These are phyloP conservation scores for Poeciliopsis occidentalis DNA, from an alignment of 2,113 vertebrate species.

Conservation along the genomic window DNA sequence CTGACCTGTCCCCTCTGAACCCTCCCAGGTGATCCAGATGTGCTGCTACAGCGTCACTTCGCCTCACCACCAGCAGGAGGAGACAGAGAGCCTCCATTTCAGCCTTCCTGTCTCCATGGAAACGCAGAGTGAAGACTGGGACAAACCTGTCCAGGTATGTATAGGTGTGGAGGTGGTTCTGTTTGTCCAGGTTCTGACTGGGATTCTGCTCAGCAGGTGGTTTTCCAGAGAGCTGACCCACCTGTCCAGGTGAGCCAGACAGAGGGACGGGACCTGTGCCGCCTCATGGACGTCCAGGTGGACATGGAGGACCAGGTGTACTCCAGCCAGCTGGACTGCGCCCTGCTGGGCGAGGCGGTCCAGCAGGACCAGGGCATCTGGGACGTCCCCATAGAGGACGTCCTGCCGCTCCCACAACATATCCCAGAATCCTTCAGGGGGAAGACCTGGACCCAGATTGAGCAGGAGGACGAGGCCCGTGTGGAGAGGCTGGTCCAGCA, in stretches of 20 bases:
- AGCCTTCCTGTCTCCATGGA: slow-evolving; percentile 69
- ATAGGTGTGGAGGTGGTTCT: not conserved
- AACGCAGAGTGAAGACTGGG: slow-evolving; percentile 82
- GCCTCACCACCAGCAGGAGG: slow-evolving; percentile 57
- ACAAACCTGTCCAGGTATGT: slow-evolving; percentile 75
- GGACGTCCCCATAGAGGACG: slow-evolving; percentile 69
- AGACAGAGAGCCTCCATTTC: slow-evolving; percentile 80
- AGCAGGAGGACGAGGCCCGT: slow-evolving; percentile 87
- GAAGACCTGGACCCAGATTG: slow-evolving; percentile 88
- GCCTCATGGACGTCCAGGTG: slow-evolving; percentile 80
- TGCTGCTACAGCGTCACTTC: slow-evolving; percentile 71
- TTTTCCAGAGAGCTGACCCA: not conserved
- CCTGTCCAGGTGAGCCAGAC: slow-evolving; percentile 35
- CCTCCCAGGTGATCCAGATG: slow-evolving; percentile 79
- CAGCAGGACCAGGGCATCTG: slow-evolving; percentile 38
- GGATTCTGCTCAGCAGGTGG: slow-evolving; percentile 11
- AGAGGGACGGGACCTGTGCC: slow-evolving; percentile 69
- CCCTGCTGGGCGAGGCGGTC: slow-evolving; percentile 49
- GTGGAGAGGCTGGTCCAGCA: slow-evolving; percentile 85
- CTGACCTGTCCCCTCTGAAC: not conserved
- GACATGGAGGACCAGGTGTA: slow-evolving; percentile 83
- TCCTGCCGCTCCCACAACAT: slow-evolving; percentile 83
- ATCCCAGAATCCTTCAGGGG: slow-evolving; percentile 88
- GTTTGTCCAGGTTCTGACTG: not conserved
- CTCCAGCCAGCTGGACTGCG: slow-evolving; percentile 74